Conservation (phyloP, 2,888 invertebrate species). For the Meghimatium bilineatum region DNA sequence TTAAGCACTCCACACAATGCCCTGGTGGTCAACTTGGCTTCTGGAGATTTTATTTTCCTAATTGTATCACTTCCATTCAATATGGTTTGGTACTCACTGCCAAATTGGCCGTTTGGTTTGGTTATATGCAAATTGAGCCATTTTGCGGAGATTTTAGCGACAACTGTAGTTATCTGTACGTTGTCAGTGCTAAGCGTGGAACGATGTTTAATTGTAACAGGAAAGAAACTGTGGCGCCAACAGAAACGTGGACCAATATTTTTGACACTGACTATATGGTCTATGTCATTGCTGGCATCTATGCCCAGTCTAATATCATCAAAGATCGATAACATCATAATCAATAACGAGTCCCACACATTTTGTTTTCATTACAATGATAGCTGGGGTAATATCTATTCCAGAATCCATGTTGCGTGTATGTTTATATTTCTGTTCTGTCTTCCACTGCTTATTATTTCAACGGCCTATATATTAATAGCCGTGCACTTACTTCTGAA, state of each 20-base stretch:
- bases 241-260: conserved; percentile 35
- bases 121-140: conserved; percentile 56
- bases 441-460: conserved; percentile 54
- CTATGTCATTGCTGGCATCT: conserved; percentile 51
- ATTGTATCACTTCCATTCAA: conserved; percentile 57
- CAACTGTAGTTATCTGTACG: conserved; percentile 55
- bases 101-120: conserved; percentile 59
- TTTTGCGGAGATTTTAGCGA: conserved; percentile 55
- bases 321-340: background rate
- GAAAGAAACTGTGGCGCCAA: conserved; percentile 40
- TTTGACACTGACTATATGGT: conserved; percentile 55
- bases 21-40: conserved; percentile 57
- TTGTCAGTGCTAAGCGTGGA: conserved; percentile 58
- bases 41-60: conserved; percentile 57
- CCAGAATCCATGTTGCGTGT: conserved; percentile 50
- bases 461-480: conserved; percentile 51
- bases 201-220: conserved; percentile 53
- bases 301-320: conserved; percentile 56
- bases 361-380: conserved; percentile 61
- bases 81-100: conserved; percentile 55
- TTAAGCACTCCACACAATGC: conserved; percentile 56
- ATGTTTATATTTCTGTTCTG: conserved; percentile 54
- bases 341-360: conserved; percentile 20
- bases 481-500: conserved; percentile 50
- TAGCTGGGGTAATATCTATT: conserved; percentile 56